Conservation (phyloP, 2,888 invertebrate species). For the Caenorhabditis afra region DNA sequence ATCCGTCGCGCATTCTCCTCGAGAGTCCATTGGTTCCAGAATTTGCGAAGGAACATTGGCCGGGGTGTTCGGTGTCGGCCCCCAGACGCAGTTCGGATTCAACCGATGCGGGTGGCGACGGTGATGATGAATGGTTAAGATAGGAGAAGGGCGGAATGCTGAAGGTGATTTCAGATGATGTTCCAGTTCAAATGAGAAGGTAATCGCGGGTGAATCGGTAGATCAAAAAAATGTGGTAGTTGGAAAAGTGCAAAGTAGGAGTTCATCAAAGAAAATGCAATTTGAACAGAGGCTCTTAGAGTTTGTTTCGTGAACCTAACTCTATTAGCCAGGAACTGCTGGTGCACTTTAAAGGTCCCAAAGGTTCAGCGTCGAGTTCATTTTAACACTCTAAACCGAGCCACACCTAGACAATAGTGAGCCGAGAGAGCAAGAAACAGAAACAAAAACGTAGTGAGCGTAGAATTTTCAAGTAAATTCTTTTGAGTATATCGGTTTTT, state of each 20-base stretch:
- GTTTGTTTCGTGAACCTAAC: no score
- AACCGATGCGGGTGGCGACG: constrained; percentile 44
- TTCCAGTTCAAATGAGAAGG: background rate
- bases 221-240: background rate
- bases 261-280: background rate
- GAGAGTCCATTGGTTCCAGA: constrained; percentile 79
- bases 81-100: constrained; percentile 26
- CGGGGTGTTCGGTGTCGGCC: constrained; percentile 31
- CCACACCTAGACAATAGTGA: constrained; percentile 38
- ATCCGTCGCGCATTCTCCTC: constrained; percentile 75
- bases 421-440: constrained; percentile 11
- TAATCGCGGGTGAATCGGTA: background rate
- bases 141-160: constrained; percentile 45
- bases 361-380: constrained; percentile 17
- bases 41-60: constrained; percentile 76
- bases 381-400: background rate
- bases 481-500: constrained; percentile 53
- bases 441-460: constrained; percentile 10
- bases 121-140: constrained; percentile 36
- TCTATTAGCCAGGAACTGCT: no score
- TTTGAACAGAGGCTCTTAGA: background rate
- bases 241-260: background rate
- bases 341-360: constrained; percentile 34
- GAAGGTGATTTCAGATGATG: constrained; percentile 18
- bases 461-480: constrained; percentile 48